Percentiles rank a stretch among this genome's conserved stretches.
phyloP scores from a whole-genome alignment of 2,888 invertebrate genomes.

The Campoplex capitator region DNA sequence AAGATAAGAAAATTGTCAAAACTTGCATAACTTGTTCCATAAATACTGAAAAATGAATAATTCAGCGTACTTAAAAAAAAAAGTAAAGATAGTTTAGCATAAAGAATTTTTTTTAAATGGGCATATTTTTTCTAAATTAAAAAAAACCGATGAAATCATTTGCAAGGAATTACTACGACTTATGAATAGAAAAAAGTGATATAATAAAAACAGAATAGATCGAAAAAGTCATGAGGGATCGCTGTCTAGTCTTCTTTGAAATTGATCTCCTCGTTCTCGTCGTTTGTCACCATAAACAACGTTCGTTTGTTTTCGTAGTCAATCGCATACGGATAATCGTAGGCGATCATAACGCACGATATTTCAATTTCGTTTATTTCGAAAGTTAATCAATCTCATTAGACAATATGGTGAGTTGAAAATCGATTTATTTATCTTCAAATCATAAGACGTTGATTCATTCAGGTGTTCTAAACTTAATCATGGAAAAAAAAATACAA shows the following conservation, averaged over 20 bases:
- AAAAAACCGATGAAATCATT: not conserved
- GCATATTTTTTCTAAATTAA: not conserved
- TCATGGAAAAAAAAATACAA: not conserved
- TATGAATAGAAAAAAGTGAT: too few species aligned
- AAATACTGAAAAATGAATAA: too few species aligned
- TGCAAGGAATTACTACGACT: not conserved
- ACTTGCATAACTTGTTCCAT: too few species aligned
- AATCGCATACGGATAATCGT: conserved; percentile 49
- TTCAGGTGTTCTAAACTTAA: not conserved
- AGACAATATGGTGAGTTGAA: conserved; percentile 39
- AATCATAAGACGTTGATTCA: not conserved
- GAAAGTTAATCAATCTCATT: conserved; percentile 16
- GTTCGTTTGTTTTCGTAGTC: conserved; percentile 63
- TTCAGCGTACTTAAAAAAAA: not conserved
- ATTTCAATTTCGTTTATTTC: conserved; percentile 21
- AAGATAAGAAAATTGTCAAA: not conserved
- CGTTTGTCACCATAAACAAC: conserved; percentile 64
- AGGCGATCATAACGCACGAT: conserved; percentile 40
- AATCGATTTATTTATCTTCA: not conserved
- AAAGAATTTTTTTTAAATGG: not conserved
- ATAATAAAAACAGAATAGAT: not conserved
- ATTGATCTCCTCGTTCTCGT: conserved; percentile 22
- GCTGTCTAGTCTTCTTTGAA: conserved; percentile 57
- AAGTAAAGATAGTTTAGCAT: not conserved
- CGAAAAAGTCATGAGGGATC: not conserved